Evolutionary conservation across 2,888 invertebrate species (phyloP), one percentile per base, ranked within the genome.

Genomic region (Drosophila koepferae): DNA sequence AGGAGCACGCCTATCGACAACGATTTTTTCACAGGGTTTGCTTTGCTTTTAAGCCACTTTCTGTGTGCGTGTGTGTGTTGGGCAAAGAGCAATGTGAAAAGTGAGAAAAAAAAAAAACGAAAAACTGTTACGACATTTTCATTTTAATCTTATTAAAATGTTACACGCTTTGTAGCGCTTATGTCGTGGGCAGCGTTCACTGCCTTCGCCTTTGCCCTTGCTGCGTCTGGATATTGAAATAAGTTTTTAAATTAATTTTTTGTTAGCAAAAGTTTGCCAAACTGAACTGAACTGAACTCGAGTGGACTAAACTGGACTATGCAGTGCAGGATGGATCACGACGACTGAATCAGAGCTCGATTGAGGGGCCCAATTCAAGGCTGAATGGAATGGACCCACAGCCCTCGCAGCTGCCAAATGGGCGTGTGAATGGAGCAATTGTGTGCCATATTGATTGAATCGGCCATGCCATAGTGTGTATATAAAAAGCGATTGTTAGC

Each of bases 131-230:
- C 85, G 89, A 86, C 89, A 85, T 83, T 87, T 89, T 89, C 87
- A 85, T 89, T 87, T 87, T 87, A 89, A 87, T 89, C 87, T 89
- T 87, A 89, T 89, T 87, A 87, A 87, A 87, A 89, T 80, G 87
- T 85, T 89, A 83, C 74, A 82, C 74, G 72, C 81, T 81, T 73
- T 80, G 77, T 69, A 63, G 63, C 70, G 62, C 66, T 63, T 65
- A 64, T 49, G 40, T 54, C 18, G 60, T 65, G 67, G 46, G 61
- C 48, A 44, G 16, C 16, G 9, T 36, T 31, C 16, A 14, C 40
- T 1, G 38, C 40, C 28, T 28, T 40, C 23, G 14, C 55, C 20
- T 77, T 64, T 70, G 79, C 31, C 28, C 5, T 28, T n/a, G 31
- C 28, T n/a, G 63, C 74, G 72, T 65, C 38, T 38, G 38, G 38